These are phyloP conservation scores for Coendou prehensilis DNA, from an alignment of 2,797 vertebrate species.

Conservation along the genomic window DNA sequence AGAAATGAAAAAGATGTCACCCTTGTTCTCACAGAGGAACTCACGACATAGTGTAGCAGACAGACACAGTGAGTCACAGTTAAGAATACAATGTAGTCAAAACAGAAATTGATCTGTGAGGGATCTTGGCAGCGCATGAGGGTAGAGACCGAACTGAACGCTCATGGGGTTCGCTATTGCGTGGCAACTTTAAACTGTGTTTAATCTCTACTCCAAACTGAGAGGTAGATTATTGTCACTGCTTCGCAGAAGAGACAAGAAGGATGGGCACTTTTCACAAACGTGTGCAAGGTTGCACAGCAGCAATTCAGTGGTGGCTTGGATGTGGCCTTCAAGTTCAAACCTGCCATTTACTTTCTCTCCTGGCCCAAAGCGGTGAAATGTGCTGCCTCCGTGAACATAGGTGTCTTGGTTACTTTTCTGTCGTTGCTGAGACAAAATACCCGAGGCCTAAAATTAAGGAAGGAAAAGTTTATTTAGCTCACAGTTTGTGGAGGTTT, in stretches of 20 bases:
- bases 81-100: not conserved
- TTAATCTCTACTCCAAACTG: not conserved
- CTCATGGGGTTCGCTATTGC: not conserved
- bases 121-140: not conserved
- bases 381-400: not conserved
- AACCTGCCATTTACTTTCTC: not conserved
- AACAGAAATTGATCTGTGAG: not conserved
- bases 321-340: not conserved
- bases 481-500: too few species aligned
- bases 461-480: too few species aligned
- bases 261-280: not conserved
- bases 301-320: not conserved
- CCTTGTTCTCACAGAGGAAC: not conserved
- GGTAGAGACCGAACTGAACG: not conserved
- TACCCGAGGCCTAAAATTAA: too few species aligned
- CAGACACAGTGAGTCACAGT: not conserved
- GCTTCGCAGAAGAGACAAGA: not conserved
- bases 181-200: not conserved
- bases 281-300: not conserved
- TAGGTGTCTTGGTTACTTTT: too few species aligned
- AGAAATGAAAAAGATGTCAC: not conserved
- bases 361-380: not conserved
- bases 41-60: not conserved
- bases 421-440: too few species aligned
- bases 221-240: not conserved